Percentiles rank a stretch among this genome's conserved stretches.
Evolutionary conservation across 37 sponge, comb jelly and placozoan genomes (phyloP).

Genomic region (Cliona cf. orientalis): DNA sequence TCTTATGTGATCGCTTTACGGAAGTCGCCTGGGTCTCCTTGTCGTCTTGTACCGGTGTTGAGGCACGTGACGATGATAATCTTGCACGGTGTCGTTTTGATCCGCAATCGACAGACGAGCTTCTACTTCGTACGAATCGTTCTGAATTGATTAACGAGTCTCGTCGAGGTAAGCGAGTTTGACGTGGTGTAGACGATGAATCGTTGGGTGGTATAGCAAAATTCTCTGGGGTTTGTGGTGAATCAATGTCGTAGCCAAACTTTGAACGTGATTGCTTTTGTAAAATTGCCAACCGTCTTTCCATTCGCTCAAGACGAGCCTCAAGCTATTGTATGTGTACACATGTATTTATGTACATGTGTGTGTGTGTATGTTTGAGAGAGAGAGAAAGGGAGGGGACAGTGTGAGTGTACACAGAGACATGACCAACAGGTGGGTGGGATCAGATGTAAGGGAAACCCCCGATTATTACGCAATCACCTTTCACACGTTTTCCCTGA

Average conservation of each 20-base stretch:
- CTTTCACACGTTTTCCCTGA: slow-evolving; percentile 7
- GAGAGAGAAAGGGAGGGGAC: too few species aligned
- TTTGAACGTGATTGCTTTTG: slow-evolving; percentile 49
- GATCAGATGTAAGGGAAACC: not conserved
- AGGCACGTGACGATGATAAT: not conserved
- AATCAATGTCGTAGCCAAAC: slow-evolving; percentile 7
- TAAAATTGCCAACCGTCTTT: slow-evolving; percentile 66
- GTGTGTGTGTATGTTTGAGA: not conserved
- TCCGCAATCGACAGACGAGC: slow-evolving; percentile 34
- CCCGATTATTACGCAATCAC: not conserved
- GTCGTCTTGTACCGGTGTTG: slow-evolving; percentile 27
- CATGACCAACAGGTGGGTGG: not conserved
- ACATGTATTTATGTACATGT: not conserved
- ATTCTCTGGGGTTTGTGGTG: slow-evolving; percentile 5
- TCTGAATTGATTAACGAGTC: slow-evolving; percentile 26
- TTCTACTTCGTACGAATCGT: slow-evolving; percentile 27
- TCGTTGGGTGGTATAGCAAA: not conserved
- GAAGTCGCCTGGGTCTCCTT: not conserved
- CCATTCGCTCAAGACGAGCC: slow-evolving; percentile 76
- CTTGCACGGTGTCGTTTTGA: not conserved
- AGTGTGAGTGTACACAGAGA: too few species aligned
- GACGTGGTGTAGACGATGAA: not conserved
- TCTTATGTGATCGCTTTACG: slow-evolving; percentile 1
- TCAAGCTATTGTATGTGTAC: not conserved
- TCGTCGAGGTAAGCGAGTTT: not conserved